Percentiles rank a stretch among this genome's conserved stretches.
Evolutionary conservation across 2,888 invertebrate genomes (phyloP).

Genomic region (Rotaria socialis): DNA sequence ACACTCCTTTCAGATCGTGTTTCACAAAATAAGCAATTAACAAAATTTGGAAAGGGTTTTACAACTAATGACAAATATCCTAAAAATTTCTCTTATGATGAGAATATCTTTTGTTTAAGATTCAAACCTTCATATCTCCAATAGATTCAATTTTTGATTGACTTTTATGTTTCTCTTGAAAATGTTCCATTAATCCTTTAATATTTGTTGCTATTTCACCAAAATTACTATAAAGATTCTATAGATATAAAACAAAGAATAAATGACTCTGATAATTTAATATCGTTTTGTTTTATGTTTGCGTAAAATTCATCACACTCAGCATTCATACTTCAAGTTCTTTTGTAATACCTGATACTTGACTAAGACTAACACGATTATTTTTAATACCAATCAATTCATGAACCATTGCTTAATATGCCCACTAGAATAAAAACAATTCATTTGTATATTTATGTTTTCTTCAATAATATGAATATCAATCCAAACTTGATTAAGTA

Average conservation of each 20-base stretch:
- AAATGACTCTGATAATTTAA: too few relatives aligned
- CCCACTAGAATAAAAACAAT: slow-evolving; percentile 70
- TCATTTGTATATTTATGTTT: background rate
- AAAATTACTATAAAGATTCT: slow-evolving; percentile 77
- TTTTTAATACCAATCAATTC: slow-evolving; percentile 86
- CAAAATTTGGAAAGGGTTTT: too few relatives aligned
- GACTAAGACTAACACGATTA: slow-evolving; percentile 82
- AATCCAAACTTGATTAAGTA: slow-evolving; percentile 73
- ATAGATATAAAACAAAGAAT: background rate
- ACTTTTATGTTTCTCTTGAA: slow-evolving; percentile 81
- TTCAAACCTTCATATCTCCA: slow-evolving; percentile 80
- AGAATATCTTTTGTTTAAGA: too few relatives aligned
- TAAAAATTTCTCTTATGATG: too few relatives aligned
- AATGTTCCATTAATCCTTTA: slow-evolving; percentile 92
- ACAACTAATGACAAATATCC: too few relatives aligned
- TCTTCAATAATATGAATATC: too few relatives aligned
- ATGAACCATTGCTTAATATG: slow-evolving; percentile 99
- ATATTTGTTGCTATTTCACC: slow-evolving; percentile 97
- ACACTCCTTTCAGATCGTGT: too few relatives aligned
- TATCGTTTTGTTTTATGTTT: slow-evolving; percentile 56
- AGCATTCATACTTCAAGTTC: slow-evolving; percentile 80
- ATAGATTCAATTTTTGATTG: slow-evolving; percentile 96
- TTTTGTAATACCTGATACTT: slow-evolving; percentile 76
- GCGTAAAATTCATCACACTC: slow-evolving; percentile 96
- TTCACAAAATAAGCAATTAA: too few relatives aligned